These are phyloP conservation scores for Spea multiplicata DNA, from an alignment of 2,113 vertebrate species.

Conservation along the genomic window DNA sequence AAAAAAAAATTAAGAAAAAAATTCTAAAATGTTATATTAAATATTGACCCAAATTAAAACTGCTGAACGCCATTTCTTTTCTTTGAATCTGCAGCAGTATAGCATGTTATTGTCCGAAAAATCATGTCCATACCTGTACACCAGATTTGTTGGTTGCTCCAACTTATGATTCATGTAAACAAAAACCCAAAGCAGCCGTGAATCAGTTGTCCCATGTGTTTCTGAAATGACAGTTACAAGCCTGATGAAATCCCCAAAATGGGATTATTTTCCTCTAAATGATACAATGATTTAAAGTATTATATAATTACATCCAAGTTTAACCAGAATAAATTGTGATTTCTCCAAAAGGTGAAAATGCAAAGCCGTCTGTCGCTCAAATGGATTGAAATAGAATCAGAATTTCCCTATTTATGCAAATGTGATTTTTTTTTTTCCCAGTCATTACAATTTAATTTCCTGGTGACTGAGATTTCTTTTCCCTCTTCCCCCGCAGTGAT, in stretches of 20 bases:
- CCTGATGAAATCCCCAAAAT: conserved; percentile 11
- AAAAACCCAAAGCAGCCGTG: conserved; percentile 15
- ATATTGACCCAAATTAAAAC: too few relatives aligned
- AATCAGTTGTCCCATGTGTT: conserved; percentile 29
- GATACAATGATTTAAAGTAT: conserved; percentile 11
- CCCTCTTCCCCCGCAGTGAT: background rate
- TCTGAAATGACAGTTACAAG: conserved; percentile 14
- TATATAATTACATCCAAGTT: conserved; percentile 14
- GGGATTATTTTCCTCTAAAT: conserved; percentile 3
- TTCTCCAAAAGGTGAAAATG: conserved; percentile 23
- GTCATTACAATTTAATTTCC: conserved; percentile 21
- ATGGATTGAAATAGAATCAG: background rate
- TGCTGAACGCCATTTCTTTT: too few relatives aligned
- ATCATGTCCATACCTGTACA: background rate
- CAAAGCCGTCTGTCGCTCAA: conserved; percentile 31
- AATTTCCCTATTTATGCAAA: conserved; percentile 13
- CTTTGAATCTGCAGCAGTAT: too few relatives aligned
- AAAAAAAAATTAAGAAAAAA: too few relatives aligned
- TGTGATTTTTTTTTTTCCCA: conserved; percentile 11
- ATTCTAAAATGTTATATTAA: too few relatives aligned
- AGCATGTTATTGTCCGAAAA: too few relatives aligned
- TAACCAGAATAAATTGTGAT: conserved; percentile 12
- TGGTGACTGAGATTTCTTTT: conserved; percentile 7
- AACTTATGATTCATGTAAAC: conserved; percentile 24
- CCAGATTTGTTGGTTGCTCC: background rate